phyloP scores from a whole-genome alignment of 2,888 invertebrate species.

The Scaptomyza parva region DNA sequence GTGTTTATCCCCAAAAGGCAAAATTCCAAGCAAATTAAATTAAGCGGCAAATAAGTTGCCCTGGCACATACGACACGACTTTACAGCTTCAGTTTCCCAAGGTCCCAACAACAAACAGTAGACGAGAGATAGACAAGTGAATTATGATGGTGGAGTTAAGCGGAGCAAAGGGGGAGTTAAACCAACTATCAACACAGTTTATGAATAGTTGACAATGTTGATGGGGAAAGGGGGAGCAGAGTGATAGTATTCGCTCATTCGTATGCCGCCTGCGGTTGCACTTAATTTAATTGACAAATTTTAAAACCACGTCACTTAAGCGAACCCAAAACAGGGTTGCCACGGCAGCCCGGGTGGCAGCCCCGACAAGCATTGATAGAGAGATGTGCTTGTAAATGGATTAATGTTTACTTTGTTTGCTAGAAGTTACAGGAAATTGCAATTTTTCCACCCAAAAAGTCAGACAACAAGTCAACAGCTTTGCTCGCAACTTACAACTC shows the following conservation, averaged over 20 bases:
- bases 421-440: constrained; percentile 78
- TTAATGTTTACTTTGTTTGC: constrained; percentile 81
- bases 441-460: constrained; percentile 78
- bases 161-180: constrained; percentile 7
- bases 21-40: constrained; percentile 77
- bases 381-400: constrained; percentile 72
- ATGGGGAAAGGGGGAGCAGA: neutral
- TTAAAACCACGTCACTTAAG: constrained; percentile 79
- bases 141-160: neutral
- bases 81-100: constrained; percentile 31
- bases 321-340: constrained; percentile 33
- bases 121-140: constrained; percentile 11
- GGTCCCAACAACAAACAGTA: constrained; percentile 7
- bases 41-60: constrained; percentile 80
- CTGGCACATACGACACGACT: constrained; percentile 66
- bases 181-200: constrained; percentile 75
- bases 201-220: constrained; percentile 75
- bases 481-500: constrained; percentile 63
- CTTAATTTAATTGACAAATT: constrained; percentile 85
- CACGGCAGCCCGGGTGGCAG: constrained; percentile 21
- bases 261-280: constrained; percentile 83
- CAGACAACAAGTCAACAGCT: constrained; percentile 79
- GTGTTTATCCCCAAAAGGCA: constrained; percentile 48
- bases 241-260: constrained; percentile 61
- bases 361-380: constrained; percentile 4